These are phyloP conservation scores for Phengaris arion DNA, from an alignment of 2,888 invertebrate genomes.

Conservation along the genomic window DNA sequence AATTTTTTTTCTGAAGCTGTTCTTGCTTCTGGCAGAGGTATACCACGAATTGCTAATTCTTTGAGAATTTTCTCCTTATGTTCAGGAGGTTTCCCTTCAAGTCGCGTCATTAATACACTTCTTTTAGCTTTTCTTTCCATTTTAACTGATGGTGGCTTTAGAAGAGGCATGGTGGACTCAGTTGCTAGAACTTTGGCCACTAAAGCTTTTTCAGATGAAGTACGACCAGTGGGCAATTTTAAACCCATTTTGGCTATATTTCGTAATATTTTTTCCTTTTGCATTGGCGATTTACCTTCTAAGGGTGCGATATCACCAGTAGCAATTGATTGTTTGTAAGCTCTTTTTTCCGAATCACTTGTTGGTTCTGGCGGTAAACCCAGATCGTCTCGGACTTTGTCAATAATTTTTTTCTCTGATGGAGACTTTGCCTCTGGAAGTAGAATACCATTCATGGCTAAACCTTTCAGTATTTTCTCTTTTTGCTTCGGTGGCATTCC, in stretches of 20 bases:
- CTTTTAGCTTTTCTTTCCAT: slow-evolving; percentile 30
- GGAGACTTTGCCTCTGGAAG: slow-evolving; percentile 41
- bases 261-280: slow-evolving; percentile 40
- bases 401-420: slow-evolving; percentile 41
- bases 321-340: slow-evolving; percentile 44
- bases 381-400: slow-evolving; percentile 38
- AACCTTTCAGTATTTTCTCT: slow-evolving; percentile 43
- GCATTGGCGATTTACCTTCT: slow-evolving; percentile 45
- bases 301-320: slow-evolving; percentile 46
- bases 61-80: slow-evolving; percentile 39
- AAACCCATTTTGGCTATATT: slow-evolving; percentile 35
- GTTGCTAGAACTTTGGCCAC: slow-evolving; percentile 31
- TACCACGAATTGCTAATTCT: slow-evolving; percentile 36
- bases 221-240: slow-evolving; percentile 36
- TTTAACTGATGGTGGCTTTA: background rate
- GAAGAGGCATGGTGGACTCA: background rate
- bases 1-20: slow-evolving; percentile 36
- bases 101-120: slow-evolving; percentile 32
- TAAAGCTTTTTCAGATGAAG: slow-evolving; percentile 35
- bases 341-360: slow-evolving; percentile 43
- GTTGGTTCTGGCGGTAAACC: slow-evolving; percentile 44
- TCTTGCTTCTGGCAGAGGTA: slow-evolving; percentile 38
- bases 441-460: slow-evolving; percentile 39
- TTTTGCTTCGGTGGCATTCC: slow-evolving; percentile 43
- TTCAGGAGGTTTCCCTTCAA: slow-evolving; percentile 37